Percentiles rank a stretch among this genome's conserved stretches.
Conservation (phyloP, 2,113 vertebrate species). For the Prunella fulvescens region DNA sequence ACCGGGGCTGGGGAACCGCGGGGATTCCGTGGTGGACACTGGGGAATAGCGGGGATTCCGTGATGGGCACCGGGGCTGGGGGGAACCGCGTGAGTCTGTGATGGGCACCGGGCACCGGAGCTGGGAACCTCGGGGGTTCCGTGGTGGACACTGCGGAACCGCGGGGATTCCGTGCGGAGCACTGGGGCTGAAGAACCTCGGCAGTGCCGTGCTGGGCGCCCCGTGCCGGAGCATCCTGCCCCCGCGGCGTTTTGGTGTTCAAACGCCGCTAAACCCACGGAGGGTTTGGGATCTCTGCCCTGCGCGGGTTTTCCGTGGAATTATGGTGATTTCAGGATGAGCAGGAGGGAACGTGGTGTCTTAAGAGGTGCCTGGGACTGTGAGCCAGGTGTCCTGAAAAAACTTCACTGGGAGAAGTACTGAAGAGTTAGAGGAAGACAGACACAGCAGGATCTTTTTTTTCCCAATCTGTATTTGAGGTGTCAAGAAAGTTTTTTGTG, state of each 20-base stretch:
- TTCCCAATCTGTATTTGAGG: background rate
- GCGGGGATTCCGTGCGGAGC: no score
- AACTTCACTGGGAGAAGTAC: background rate
- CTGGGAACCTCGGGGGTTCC: no score
- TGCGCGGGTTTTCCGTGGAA: background rate
- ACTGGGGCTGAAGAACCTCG: no score
- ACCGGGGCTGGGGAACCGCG: background rate
- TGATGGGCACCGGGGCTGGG: background rate
- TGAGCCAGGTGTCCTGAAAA: background rate
- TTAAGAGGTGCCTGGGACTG: background rate
- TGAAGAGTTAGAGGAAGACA: background rate
- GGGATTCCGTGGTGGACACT: background rate
- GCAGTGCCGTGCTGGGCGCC: accelerated
- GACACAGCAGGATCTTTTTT: no score
- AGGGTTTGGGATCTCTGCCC: background rate
- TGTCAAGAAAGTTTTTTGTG: background rate
- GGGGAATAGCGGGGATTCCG: no score
- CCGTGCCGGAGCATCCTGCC: background rate
- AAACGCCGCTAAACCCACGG: accelerated
- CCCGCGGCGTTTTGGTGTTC: accelerated
- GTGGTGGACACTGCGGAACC: no score
- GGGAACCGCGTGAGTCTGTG: no score
- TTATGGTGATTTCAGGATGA: background rate
- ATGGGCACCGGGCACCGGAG: no score
- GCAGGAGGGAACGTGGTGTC: background rate